phyloP scores from a whole-genome alignment of 2,113 vertebrate species.

The Formicarius rufipectus region DNA sequence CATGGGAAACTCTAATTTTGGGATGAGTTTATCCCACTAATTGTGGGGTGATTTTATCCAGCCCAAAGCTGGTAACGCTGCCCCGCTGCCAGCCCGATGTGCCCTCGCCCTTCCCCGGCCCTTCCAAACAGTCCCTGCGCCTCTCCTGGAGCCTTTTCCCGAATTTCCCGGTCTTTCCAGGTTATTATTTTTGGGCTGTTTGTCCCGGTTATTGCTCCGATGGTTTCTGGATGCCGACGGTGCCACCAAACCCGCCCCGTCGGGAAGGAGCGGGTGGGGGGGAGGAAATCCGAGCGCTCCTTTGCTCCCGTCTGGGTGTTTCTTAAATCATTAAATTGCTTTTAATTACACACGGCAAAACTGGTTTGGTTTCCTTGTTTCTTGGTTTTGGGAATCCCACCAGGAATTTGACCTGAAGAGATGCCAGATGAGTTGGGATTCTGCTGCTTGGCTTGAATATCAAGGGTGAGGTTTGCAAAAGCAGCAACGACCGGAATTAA shows the following conservation, averaged over 20 bases:
- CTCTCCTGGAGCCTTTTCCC: background rate
- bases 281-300: background rate
- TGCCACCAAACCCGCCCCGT: fast-evolving
- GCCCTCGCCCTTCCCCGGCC: background rate
- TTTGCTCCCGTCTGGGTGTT: background rate
- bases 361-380: slow-evolving; percentile 22
- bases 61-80: background rate
- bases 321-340: background rate
- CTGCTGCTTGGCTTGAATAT: background rate
- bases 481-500: background rate
- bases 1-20: background rate
- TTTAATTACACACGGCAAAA: background rate
- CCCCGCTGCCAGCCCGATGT: fast-evolving
- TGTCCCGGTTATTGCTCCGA: background rate
- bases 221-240: background rate
- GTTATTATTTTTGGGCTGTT: too few species aligned
- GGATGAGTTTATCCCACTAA: background rate
- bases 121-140: fast-evolving
- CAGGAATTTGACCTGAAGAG: background rate
- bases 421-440: background rate
- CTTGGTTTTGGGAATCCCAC: background rate
- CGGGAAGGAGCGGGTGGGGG: background rate
- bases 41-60: background rate
- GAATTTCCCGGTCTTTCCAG: background rate
- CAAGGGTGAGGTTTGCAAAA: background rate